Base-by-base conservation (phyloP, 2,797 vertebrate species). In the Eremophila alpestris region DNA sequence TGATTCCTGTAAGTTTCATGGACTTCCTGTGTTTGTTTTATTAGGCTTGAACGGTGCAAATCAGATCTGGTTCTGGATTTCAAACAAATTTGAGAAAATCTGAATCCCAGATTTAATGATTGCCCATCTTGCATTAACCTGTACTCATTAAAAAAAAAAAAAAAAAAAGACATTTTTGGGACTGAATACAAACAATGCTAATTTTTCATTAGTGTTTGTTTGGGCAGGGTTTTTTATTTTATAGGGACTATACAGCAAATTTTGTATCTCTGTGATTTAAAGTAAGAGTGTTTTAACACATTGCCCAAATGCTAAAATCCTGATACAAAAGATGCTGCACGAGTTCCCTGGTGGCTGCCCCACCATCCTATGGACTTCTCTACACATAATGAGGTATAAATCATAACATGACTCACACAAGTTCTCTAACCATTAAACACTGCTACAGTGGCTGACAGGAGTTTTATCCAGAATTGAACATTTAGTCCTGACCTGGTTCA, bases 11-110 rank as follows among this genome's bases (percentile, higher is more conserved):
- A 52, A 70, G 23, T 38, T 76, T 68, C 74, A 63, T 52, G 27
- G 74, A 64, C 27, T 89, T 95, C 74, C 81, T 87, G 56, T 80
- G 56, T 67, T 93, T 93, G 55, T 92, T 93, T 95, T 87, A 84
- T 68, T 91, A 78, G 74, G 23, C 43, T 90, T 75, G 46, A 80
- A 41, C 41, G 43, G 55, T 55, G 22, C 68, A 56, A 68, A 77
- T 93, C 59, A 77, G 49, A 80, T 54, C 60, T 91, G 9, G 20
- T 79, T 80, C 60, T 70, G 68, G 26, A 82, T 90, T 93, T 87
- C 56, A 85, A 84, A 82, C 48, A 12, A 89, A 67, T 77, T 54
- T 77, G 46, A 60, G 79, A 71, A 80, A 89, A 91, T 74, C 32
- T 83, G 75, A 87, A 83, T 80, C 46, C 36, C 43, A n/a, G n/a